Evolutionary conservation across 1,140 invertebrate genomes (phyloP), one percentile per base, ranked within the genome.

Genomic region (Coelopa frigida): DNA sequence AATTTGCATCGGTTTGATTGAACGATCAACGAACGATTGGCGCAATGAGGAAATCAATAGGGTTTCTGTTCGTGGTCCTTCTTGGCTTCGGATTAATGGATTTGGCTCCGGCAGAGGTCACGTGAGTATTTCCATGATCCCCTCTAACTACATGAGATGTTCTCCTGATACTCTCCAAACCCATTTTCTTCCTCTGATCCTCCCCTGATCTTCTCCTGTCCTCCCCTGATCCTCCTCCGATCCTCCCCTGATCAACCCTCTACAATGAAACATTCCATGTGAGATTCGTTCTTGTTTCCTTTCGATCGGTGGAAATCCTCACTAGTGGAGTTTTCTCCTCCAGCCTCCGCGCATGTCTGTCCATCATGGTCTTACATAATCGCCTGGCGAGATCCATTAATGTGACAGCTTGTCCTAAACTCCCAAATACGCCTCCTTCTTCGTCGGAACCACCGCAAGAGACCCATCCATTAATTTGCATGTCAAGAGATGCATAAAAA

Each of bases 101-200:
- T 15, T 4, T 27, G 11, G 32, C 46, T 6, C 22, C 29, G 45
- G 46, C 41, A 12, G 26, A 51, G 31, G 21, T 47, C 36, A 44
- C 44, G 49, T 50, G 26, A 50, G 49, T 46, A 26, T 5, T n/a
- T n/a, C n/a, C n/a, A n/a, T n/a, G n/a, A n/a, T n/a, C n/a, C 15
- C 7, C 17, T 18, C 12, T 38, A 21, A 38, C 17, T 18, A 18
- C 12, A 15, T 38, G 22, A 27, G 31, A 7, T 17, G 23, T 12
- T 18, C n/a, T 18, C 4, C 21, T 8, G 11, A 5, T 27, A 39
- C 24, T 20, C 23, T 17, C 2, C 11, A 5, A 23, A 14, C 5
- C 32, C 11, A 8, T 15, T 31, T n/a, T 44, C 15, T 20, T 32
- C 12, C n/a, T 44, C 21, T 20, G 23, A 38, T 11, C 36, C n/a